Base-by-base conservation (phyloP, 2,797 vertebrate genomes). In the Telmatherina bonti region DNA sequence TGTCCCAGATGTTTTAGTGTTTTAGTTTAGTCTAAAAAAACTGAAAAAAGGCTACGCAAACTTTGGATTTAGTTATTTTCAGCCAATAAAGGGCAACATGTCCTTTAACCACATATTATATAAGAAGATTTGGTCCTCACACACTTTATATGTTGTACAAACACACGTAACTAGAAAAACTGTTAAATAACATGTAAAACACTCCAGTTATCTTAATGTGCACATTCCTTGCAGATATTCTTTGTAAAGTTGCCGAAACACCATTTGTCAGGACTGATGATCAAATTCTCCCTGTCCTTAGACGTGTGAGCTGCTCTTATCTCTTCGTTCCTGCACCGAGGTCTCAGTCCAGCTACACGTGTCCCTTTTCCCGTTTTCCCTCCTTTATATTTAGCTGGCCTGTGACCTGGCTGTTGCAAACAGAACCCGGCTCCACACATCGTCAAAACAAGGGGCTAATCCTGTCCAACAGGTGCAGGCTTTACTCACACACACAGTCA, bases 381-480 rank as follows among this genome's bases (percentile, higher is more conserved):
- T 57, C 36, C 6, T 53, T 79, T 90, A 87, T 82, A 77, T 83
- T 85, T 85, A 83, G 61, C 75, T 16, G 76, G 1, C 52, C 68
- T 66, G 60, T 78, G 79, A 74, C 71, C 74, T 2, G 62, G 35
- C 57, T 51, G 72, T 59, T 49, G 64, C 60, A 57, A 27, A 67
- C 47, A 26, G 26, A 71, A 64, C 58, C 9, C 43, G 9, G 20
- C 36, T 31, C 53, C 24, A 43, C 76, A 69, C 75, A 81, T 70
- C 79, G 76, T 84, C 83, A 74, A 82, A 85, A 87, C 78, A 83
- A 62, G 55, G 47, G 20, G 33, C 67, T 88, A 88, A 89, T 85
- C 78, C 86, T 30, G 54, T 10, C 29, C 86, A 88, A 89, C 85
- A 90, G 87, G 89, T 89, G 89, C 60, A 24, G 20, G 22, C 31